These are phyloP conservation scores for Artemisiospiza belli DNA, from an alignment of 2,113 vertebrate species.

Conservation along the genomic window DNA sequence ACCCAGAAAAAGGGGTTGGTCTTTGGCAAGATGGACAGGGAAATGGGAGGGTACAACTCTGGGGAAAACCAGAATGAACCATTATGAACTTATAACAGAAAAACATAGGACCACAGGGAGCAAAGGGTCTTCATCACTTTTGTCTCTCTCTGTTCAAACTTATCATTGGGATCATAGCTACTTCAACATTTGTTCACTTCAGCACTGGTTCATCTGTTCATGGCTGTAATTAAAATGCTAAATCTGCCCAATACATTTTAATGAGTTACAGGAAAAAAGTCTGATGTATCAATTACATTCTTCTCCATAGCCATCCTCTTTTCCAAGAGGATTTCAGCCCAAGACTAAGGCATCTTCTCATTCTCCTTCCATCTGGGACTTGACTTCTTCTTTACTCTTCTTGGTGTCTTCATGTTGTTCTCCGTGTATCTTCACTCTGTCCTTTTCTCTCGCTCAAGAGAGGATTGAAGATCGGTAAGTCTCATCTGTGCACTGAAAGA, in stretches of 20 bases:
- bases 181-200: not conserved
- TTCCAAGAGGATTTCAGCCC: not conserved
- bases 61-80: not conserved
- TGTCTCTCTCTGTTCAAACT: not conserved
- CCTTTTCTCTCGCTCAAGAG: not conserved
- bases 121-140: not conserved
- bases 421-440: not conserved
- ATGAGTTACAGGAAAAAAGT: not conserved
- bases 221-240: not conserved
- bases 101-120: not conserved
- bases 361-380: not conserved
- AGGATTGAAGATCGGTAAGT: not conserved
- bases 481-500: not conserved
- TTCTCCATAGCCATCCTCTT: not conserved
- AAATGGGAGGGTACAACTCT: not conserved
- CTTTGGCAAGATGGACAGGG: not conserved
- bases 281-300: not conserved
- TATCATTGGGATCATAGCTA: not conserved
- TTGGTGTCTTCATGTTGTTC: not conserved
- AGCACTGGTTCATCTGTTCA: not conserved
- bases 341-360: not conserved
- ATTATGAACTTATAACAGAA: not conserved
- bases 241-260: no score
- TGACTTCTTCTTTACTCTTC: not conserved
- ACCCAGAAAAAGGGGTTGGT: not conserved